phyloP scores from a whole-genome alignment of 1,140 invertebrate genomes.

The Dreissena rostriformis region DNA sequence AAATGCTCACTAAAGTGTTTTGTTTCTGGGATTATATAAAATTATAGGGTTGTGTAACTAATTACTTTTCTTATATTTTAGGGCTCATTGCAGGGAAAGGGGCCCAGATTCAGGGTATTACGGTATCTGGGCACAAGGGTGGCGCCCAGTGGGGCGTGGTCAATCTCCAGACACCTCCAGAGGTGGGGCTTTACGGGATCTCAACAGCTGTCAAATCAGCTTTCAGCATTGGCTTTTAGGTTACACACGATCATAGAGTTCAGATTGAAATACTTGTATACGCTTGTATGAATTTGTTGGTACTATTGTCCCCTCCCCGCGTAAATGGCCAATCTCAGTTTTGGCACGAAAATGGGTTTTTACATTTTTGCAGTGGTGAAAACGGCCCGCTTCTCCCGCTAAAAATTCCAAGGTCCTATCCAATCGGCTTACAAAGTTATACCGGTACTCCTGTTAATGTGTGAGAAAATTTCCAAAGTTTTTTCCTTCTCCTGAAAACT shows the following conservation, averaged over 20 bases:
- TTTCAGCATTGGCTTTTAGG: slow-evolving; percentile 8
- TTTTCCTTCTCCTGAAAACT: no score
- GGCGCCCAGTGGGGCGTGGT: slow-evolving; percentile 57
- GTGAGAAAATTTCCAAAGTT: no score
- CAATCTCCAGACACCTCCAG: slow-evolving; percentile 35
- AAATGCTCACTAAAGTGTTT: neutral
- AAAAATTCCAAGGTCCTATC: no score
- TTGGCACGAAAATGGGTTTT: no score
- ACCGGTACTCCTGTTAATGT: no score
- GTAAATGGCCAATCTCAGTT: no score
- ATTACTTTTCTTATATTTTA: slow-evolving; percentile 51
- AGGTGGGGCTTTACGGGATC: slow-evolving; percentile 36
- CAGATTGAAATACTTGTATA: no score
- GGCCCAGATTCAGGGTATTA: slow-evolving; percentile 50
- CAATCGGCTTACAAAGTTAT: no score
- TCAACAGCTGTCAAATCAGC: slow-evolving; percentile 26
- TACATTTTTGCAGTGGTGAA: no score
- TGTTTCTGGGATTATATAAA: neutral
- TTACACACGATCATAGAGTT: neutral
- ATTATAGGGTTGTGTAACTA: neutral
- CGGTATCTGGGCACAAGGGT: slow-evolving; percentile 42
- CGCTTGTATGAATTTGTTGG: no score
- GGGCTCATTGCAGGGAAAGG: slow-evolving; percentile 58
- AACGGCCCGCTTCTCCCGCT: no score
- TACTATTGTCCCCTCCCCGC: no score